Percentiles rank a stretch among this genome's conserved stretches.
Conservation (phyloP, 35 echinoderm and acorn worm species). For the Amphiura filiformis region DNA sequence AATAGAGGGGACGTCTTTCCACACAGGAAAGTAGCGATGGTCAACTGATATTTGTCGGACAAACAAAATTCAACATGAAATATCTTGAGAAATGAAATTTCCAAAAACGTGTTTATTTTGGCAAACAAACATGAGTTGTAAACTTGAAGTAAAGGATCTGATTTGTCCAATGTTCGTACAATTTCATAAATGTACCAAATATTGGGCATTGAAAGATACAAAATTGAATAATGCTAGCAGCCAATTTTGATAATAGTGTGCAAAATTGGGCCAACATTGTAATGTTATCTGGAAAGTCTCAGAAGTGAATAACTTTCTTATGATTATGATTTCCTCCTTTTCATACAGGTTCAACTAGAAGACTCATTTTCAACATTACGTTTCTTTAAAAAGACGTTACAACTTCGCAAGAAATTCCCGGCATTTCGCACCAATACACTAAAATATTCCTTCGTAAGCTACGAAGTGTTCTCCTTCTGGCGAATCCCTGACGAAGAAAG, state of each 20-base stretch:
- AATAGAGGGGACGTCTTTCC: too few species aligned
- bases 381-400: background rate
- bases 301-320: too few species aligned
- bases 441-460: background rate
- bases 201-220: too few species aligned
- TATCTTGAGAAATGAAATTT: background rate
- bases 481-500: background rate
- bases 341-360: background rate
- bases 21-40: too few species aligned
- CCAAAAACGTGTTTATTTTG: background rate
- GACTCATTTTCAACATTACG: background rate
- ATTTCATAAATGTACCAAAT: too few species aligned
- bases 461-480: background rate
- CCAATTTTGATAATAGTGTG: too few species aligned
- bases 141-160: background rate
- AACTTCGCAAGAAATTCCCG: background rate
- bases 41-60: too few species aligned
- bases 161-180: background rate
- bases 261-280: too few species aligned
- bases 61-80: too few species aligned
- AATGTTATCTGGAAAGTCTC: too few species aligned
- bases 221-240: too few species aligned
- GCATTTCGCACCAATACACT: background rate
- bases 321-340: background rate
- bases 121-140: background rate